Evolutionary conservation across 1,140 invertebrate genomes (phyloP).

Genomic region (Spodoptera frugiperda): DNA sequence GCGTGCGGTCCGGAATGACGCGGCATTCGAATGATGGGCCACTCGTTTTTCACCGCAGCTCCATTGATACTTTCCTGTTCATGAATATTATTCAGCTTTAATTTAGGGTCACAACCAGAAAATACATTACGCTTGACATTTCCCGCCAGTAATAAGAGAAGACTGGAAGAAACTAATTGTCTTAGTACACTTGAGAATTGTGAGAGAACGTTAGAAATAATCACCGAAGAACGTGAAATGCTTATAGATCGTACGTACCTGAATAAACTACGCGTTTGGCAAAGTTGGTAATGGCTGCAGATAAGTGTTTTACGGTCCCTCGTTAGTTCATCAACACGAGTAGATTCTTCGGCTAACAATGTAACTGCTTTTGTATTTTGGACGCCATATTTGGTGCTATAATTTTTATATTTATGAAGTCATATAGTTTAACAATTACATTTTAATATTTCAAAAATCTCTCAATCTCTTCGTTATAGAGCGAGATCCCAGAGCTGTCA

Average conservation of each 20-base stretch:
- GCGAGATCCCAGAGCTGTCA: too few relatives aligned
- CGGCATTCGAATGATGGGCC: constrained; percentile 39
- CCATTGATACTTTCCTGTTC: constrained; percentile 17
- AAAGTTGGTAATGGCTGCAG: background rate
- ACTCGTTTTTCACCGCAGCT: constrained; percentile 50
- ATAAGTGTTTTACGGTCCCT: too few relatives aligned
- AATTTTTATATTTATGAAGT: too few relatives aligned
- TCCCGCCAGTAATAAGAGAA: background rate
- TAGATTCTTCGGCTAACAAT: too few relatives aligned
- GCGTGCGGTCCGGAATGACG: constrained; percentile 42
- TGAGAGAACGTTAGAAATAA: background rate
- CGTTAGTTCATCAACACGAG: too few relatives aligned
- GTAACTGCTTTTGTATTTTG: too few relatives aligned
- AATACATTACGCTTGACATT: constrained; percentile 16
- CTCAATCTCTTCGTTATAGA: too few relatives aligned
- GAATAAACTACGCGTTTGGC: background rate
- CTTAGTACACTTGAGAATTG: constrained; percentile 7
- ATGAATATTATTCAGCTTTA: constrained; percentile 19
- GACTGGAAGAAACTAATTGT: constrained; percentile 7
- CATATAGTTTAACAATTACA: too few relatives aligned
- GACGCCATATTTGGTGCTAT: too few relatives aligned
- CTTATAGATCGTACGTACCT: background rate
- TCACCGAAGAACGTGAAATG: background rate
- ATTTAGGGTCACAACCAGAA: constrained; percentile 6
- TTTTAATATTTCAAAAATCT: too few relatives aligned